Evolutionary conservation across 2,113 vertebrate genomes (phyloP).

Genomic region (Pelusios castaneus): DNA sequence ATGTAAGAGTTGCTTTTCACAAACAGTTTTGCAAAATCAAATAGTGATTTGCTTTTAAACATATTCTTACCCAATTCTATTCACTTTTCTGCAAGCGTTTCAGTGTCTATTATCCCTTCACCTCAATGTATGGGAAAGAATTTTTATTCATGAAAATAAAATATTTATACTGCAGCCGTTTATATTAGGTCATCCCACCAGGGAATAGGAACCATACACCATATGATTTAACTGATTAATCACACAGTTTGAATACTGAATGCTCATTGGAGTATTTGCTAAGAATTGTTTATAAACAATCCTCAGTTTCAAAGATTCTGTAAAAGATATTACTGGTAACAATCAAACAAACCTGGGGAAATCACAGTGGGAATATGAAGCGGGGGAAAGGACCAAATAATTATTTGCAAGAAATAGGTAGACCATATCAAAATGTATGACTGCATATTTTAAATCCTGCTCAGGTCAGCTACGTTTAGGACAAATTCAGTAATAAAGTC

Average conservation of each 20-base stretch:
- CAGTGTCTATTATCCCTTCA: background rate
- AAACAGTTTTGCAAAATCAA: background rate
- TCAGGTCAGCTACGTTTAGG: background rate
- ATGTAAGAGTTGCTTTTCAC: background rate
- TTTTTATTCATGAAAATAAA: background rate
- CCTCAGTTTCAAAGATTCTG: background rate
- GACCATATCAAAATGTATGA: accelerated
- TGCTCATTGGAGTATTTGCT: background rate
- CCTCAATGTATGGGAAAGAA: background rate
- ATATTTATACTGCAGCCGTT: background rate
- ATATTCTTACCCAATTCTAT: background rate
- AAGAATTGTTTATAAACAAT: background rate
- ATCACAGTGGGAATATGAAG: background rate
- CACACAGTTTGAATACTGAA: background rate
- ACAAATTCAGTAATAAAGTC: background rate
- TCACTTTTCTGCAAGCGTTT: background rate
- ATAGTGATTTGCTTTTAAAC: background rate
- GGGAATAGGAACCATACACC: background rate
- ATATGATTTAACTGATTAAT: background rate
- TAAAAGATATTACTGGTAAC: background rate
- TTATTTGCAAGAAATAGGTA: background rate
- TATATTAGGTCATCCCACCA: background rate
- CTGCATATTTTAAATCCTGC: background rate
- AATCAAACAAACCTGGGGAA: background rate
- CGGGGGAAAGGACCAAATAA: background rate